Percentiles rank a stretch among this genome's conserved stretches.
phyloP scores from a whole-genome alignment of 2,113 vertebrate genomes.

The Ahaetulla prasina region DNA sequence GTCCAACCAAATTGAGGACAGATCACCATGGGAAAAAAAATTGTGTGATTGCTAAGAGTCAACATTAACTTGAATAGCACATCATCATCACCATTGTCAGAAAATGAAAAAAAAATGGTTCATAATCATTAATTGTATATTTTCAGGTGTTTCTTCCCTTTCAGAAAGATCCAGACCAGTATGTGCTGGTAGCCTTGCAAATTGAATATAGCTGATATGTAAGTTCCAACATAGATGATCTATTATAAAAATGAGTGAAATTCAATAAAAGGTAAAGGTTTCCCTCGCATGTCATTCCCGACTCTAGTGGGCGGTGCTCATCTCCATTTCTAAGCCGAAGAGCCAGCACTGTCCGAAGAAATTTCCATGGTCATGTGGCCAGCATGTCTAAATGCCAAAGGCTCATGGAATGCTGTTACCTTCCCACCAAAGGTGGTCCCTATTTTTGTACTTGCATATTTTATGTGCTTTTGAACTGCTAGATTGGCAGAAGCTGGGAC shows the following conservation, averaged over 20 bases:
- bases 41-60: background rate
- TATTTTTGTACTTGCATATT: too few species aligned
- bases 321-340: too few species aligned
- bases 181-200: background rate
- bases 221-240: background rate
- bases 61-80: background rate
- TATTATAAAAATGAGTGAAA: background rate
- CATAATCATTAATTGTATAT: background rate
- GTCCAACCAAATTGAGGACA: background rate
- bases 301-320: too few species aligned
- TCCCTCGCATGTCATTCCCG: too few species aligned
- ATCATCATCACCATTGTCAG: background rate
- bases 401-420: too few species aligned
- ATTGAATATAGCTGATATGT: background rate
- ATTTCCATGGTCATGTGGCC: too few species aligned
- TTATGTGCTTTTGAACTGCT: too few species aligned
- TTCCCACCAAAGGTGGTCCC: too few species aligned
- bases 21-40: background rate
- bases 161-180: background rate
- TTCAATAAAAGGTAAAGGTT: background rate
- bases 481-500: too few species aligned
- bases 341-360: too few species aligned
- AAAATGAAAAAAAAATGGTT: background rate
- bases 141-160: slow-evolving; percentile 4
- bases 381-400: too few species aligned